These are phyloP conservation scores for Psammodynastes pulverulentus DNA, from an alignment of 2,113 vertebrate genomes.

Conservation along the genomic window DNA sequence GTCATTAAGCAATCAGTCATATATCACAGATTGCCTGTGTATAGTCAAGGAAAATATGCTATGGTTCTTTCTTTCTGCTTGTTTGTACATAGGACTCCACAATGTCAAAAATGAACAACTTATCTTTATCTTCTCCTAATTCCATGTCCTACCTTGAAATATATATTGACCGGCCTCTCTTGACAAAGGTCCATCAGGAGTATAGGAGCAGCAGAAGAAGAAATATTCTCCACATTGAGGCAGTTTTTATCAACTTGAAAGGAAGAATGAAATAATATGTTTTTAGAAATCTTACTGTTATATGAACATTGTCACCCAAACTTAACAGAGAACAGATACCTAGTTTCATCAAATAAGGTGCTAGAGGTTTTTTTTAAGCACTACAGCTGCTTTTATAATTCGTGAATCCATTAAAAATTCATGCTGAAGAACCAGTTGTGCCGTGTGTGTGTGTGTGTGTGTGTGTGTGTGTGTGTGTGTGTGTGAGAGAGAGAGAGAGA, in stretches of 20 bases:
- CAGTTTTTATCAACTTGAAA: background rate
- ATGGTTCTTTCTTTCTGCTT: background rate
- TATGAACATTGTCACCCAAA: background rate
- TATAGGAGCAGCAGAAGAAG: rapidly evolving
- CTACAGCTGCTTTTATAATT: background rate
- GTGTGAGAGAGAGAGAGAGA: background rate
- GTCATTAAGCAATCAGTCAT: too few relatives aligned
- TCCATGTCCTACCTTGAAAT: background rate
- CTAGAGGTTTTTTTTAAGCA: background rate
- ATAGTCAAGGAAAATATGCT: background rate
- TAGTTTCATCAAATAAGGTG: background rate
- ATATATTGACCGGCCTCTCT: background rate
- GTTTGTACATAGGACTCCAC: background rate
- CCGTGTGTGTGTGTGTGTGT: background rate
- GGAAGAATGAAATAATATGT: background rate
- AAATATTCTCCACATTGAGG: background rate
- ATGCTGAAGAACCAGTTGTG: background rate
- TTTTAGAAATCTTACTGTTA: background rate
- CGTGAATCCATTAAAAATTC: background rate
- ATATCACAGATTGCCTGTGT: too few relatives aligned
- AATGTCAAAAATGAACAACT: background rate
- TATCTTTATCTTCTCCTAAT: background rate
- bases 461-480: background rate
- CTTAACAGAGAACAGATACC: rapidly evolving
- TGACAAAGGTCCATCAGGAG: background rate